Base-by-base conservation (phyloP, 2,888 invertebrate species). In the Sceliomorpha sp. region DNA sequence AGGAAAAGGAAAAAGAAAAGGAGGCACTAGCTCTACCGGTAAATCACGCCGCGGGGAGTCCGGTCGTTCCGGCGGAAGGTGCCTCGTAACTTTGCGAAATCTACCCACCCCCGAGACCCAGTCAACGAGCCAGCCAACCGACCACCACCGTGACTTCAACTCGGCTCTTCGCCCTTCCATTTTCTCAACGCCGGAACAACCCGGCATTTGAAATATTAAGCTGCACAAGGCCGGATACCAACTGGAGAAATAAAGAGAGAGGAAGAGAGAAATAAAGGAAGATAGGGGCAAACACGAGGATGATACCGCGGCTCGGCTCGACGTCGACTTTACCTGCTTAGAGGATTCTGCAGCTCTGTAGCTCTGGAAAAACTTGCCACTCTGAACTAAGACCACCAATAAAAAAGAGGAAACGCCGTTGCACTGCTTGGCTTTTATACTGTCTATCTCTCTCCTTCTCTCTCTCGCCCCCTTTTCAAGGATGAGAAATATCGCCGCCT, bases 161-260 rank as follows among this genome's bases (percentile, higher is more conserved):
- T 59, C 64, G 9, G 36, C 66, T 50, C 51, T 58, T 68, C 74
- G 79, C 81, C 80, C 78, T 81, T 77, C 81, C 77, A 81, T 84
- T 84, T 84, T 83, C 83, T 78, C 83, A 76, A 79, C 80, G 81
- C 84, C 83, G 84, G 83, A 84, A 83, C 80, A 79, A 75, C 79
- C 82, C 77, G 76, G 79, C 79, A 74, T 80, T 78, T 84, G 83
- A 84, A 84, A 84, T 84, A 84, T 84, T 84, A 84, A 84, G 82
- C 76, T 74, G 74, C 77, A 72, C 76, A 73, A 74, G 75, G 76
- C 78, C 80, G 82, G 78, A 80, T 82, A 76, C 78, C 73, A 62
- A 51, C 68, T 56, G 27, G 51, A 68, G 68, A 68, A 68, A 68
- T 60, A 68, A 68, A 68, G 56, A 39, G 68, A 39, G 64, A 62